Base-by-base conservation (phyloP, 2,888 invertebrate species). In the Griposia aprilina region DNA sequence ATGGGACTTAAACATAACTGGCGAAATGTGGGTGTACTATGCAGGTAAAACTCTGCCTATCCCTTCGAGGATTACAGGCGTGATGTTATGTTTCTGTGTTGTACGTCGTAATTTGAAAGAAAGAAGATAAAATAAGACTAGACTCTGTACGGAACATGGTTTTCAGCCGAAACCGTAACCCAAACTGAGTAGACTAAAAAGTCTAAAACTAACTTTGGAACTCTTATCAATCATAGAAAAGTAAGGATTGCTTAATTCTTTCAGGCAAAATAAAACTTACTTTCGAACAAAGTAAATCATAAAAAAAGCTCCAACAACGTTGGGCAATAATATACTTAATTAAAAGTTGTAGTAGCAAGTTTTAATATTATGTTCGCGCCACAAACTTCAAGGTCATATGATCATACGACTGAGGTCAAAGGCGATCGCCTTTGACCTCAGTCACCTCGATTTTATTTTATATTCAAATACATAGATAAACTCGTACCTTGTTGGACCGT, bases 361-460 rank as follows among this genome's bases (percentile, higher is more conserved):
- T 78, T 30, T 59, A 52, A 26, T 36, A 45, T 17, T 30, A 67
- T 74, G 74, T 72, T 88, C 59, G 74, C 76, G 62, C 60, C 77
- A 78, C 63, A 63, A 74, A 52, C 71, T 77, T 73, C 77, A 87
- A 88, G 82, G 89, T 81, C 79, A 57, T 50, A 57, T 36, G 65
- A 57, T n/a, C n/a, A n/a, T n/a, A n/a, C n/a, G n/a, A n/a, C n/a
- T n/a, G n/a, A n/a, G n/a, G n/a, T n/a, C n/a, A n/a, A n/a, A n/a
- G n/a, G n/a, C n/a, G n/a, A n/a, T 76, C 77, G 71, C 87, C 85
- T 87, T 84, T 87, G 85, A 87, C 87, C 82, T 74, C 52, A 45
- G 76, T 78, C 75, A 77, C 74, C 78, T 70, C 55, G 41, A 52
- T 69, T 67, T 72, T 66, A 65, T 84, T 63, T 76, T 41, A 85